A percentile compares a stretch with the other conserved stretches of the same genome.
These are phyloP conservation scores for Troides aeacus DNA, from an alignment of 2,888 invertebrate species.

Conservation along the genomic window DNA sequence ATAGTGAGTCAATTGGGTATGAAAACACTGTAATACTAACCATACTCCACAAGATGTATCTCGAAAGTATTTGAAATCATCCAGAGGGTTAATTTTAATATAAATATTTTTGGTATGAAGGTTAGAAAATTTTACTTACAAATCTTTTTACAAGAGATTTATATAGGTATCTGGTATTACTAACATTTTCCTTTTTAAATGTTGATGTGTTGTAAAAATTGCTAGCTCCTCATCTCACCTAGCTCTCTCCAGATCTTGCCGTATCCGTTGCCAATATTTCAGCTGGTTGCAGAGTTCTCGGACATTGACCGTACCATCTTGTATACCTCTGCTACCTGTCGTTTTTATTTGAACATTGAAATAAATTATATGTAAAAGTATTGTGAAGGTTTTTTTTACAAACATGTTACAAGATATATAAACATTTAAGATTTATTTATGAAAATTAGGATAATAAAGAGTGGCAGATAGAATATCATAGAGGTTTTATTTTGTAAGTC, in stretches of 20 bases:
- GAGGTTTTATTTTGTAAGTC: too few species aligned
- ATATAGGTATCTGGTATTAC: not conserved
- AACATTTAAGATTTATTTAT: too few species aligned
- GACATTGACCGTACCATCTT: conserved; percentile 83
- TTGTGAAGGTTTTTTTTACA: too few species aligned
- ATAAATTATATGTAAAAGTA: too few species aligned
- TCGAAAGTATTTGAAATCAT: not conserved
- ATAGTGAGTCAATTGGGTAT: too few species aligned
- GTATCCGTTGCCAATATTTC: conserved; percentile 95
- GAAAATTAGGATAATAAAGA: too few species aligned
- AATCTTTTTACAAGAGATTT: conserved; percentile 2
- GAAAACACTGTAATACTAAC: too few species aligned
- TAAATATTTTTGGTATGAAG: not conserved
- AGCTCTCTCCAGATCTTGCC: conserved; percentile 96
- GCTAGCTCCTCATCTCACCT: conserved; percentile 58
- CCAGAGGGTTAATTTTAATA: not conserved
- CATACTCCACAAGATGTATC: too few species aligned
- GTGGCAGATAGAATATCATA: too few species aligned
- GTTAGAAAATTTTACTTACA: not conserved
- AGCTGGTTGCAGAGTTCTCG: conserved; percentile 90
- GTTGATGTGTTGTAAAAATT: conserved; percentile 2
- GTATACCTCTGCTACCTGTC: conserved; percentile 77
- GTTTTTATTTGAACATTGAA: not conserved
- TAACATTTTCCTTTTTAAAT: not conserved
- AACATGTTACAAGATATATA: too few species aligned